phyloP scores from a whole-genome alignment of 2,888 invertebrate genomes.

The Panorpa germanica region DNA sequence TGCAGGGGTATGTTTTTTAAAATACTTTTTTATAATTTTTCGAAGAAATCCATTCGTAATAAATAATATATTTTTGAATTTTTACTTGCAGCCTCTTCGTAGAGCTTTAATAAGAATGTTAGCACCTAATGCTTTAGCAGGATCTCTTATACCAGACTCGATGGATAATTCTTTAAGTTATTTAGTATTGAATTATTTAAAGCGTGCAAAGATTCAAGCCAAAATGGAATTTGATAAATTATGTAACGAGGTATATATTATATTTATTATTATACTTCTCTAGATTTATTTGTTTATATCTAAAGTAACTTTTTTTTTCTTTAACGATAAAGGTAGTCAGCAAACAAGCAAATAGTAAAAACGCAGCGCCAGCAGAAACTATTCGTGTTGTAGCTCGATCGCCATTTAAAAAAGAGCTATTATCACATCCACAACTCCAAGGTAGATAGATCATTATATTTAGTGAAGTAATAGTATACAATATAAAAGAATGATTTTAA shows the following conservation, averaged over 20 bases:
- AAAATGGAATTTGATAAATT: slow-evolving; percentile 78
- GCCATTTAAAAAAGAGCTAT: slow-evolving; percentile 57
- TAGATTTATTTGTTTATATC: no score
- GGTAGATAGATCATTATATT: no score
- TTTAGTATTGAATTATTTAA: slow-evolving; percentile 84
- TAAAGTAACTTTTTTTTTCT: no score
- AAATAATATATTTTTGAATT: no score
- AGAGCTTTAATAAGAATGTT: slow-evolving; percentile 84
- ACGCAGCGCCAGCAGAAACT: no score
- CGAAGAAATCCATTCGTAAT: no score
- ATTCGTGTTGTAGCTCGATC: slow-evolving; percentile 54
- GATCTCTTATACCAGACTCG: slow-evolving; percentile 77
- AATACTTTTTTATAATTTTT: slow-evolving; percentile 7
- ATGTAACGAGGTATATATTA: slow-evolving; percentile 62
- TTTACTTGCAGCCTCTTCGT: slow-evolving; percentile 53
- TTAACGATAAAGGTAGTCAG: no score
- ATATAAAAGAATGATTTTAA: no score
- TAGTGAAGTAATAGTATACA: no score
- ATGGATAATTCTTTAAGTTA: slow-evolving; percentile 86
- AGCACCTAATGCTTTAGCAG: slow-evolving; percentile 61
- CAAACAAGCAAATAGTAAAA: no score
- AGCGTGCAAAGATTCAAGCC: slow-evolving; percentile 87
- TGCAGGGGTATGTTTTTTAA: slow-evolving; percentile 36
- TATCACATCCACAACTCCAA: slow-evolving; percentile 61
- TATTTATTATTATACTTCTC: no score